Evolutionary conservation across 2,888 invertebrate genomes (phyloP), one percentile per base, ranked within the genome.

Genomic region (Stomorhina lunata): DNA sequence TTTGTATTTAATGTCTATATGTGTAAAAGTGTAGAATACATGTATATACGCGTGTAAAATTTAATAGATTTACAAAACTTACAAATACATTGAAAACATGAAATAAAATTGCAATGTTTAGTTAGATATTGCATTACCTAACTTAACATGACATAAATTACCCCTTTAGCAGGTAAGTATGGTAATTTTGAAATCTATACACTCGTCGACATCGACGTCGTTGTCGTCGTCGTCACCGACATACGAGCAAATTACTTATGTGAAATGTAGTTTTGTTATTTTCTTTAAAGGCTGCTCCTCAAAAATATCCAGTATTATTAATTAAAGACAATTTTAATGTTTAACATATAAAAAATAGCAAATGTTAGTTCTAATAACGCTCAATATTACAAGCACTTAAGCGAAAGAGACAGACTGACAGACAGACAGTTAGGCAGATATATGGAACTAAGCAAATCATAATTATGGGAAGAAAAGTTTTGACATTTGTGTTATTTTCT

Each of bases 141-240:
- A 82, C 73, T 69, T 43, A 82, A 82, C 81, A 82, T 79, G 81
- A 82, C 81, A 75, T 75, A 82, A 82, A 82, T 82, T 82, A 79
- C 81, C 81, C 81, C 81, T 82, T 82, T 82, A 82, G 73, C 81
- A 15, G 37, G 75, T 65, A 48, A 71, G 37, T 75, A 82, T 82
- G 78, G 73, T 79, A 79, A 79, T 82, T 79, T 79, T 59, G 55
- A 69, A 63, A 69, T 75, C 43, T 50, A 55, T 50, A 53, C 43
- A 55, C 27, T 20, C 66, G 17, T 10, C 15, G 1, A 32, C 32
- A n/a, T 3, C 17, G 2, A 1, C 7, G 5, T 5, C n/a, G n/a
- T n/a, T n/a, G n/a, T n/a, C n/a, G n/a, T n/a, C n/a, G n/a, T n/a
- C n/a, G n/a, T n/a, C n/a, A 6, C 4, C 3, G 15, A 40, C 2